These are phyloP conservation scores for Pseudococcus viburni DNA, from an alignment of 2,888 invertebrate genomes.

Conservation along the genomic window DNA sequence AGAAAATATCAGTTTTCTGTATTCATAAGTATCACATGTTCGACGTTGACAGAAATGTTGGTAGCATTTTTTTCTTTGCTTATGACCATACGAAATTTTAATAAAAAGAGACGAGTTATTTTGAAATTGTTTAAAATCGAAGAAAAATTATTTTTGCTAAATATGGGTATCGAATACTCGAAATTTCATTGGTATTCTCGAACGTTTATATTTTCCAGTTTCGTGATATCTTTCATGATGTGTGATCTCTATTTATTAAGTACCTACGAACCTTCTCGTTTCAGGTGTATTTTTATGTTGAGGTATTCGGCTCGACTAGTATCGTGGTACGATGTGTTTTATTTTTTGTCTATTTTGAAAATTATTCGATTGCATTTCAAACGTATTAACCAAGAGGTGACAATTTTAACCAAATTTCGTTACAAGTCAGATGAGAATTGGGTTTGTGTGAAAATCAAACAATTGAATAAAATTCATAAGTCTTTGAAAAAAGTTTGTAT, in stretches of 20 bases:
- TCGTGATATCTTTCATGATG: background rate
- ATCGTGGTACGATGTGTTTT: constrained; percentile 36
- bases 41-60: background rate
- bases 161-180: background rate
- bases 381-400: background rate
- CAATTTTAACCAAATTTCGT: background rate
- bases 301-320: constrained; percentile 44
- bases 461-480: background rate
- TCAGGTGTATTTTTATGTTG: background rate
- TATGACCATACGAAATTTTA: background rate
- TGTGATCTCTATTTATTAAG: background rate
- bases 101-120: background rate
- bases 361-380: constrained; percentile 20
- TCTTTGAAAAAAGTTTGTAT: constrained; percentile 38
- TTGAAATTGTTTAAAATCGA: constrained; percentile 18
- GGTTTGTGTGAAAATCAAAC: background rate
- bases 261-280: background rate
- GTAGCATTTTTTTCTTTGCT: constrained; percentile 51
- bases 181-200: constrained; percentile 35
- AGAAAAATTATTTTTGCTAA: background rate
- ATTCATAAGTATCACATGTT: background rate
- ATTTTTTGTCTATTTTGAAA: constrained; percentile 34
- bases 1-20: background rate
- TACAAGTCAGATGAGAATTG: background rate
- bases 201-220: background rate